Evolutionary conservation across 2,113 vertebrate genomes (phyloP).

Genomic region (Sapajus apella): DNA sequence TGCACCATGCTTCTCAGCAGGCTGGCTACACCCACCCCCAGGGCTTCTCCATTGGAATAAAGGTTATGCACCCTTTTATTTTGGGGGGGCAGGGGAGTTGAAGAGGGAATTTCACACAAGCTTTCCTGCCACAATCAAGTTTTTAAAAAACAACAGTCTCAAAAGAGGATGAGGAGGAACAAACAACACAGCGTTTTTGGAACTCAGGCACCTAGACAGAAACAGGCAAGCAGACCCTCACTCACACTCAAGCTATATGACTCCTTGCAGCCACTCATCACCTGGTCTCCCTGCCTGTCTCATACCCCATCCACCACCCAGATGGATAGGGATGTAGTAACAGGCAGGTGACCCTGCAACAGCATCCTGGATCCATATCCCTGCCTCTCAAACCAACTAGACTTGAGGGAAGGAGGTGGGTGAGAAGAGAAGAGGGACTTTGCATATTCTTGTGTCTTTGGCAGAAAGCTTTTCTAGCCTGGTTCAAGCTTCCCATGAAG

Average conservation of each 20-base stretch:
- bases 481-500: conserved; percentile 44
- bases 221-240: conserved; percentile 63
- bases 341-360: conserved; percentile 20
- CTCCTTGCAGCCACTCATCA: conserved; percentile 52
- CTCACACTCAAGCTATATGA: conserved; percentile 48
- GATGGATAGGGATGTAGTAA: background rate
- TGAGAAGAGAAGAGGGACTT: conserved; percentile 71
- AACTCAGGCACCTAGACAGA: conserved; percentile 70
- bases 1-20: background rate
- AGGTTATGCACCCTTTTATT: background rate
- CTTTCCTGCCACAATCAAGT: conserved; percentile 66
- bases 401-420: conserved; percentile 61
- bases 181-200: conserved; percentile 51
- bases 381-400: conserved; percentile 43
- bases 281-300: conserved; percentile 24
- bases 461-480: conserved; percentile 82
- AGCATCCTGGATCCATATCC: background rate
- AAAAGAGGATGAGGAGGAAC: conserved; percentile 70
- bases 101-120: conserved; percentile 52
- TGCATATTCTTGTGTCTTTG: conserved; percentile 84
- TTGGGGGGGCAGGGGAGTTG: background rate
- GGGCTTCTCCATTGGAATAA: background rate
- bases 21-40: background rate
- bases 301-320: background rate
- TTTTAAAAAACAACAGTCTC: conserved; percentile 66